Evolutionary conservation across 2,113 vertebrate species (phyloP).

Genomic region (Poeciliopsis turrubarensis): DNA sequence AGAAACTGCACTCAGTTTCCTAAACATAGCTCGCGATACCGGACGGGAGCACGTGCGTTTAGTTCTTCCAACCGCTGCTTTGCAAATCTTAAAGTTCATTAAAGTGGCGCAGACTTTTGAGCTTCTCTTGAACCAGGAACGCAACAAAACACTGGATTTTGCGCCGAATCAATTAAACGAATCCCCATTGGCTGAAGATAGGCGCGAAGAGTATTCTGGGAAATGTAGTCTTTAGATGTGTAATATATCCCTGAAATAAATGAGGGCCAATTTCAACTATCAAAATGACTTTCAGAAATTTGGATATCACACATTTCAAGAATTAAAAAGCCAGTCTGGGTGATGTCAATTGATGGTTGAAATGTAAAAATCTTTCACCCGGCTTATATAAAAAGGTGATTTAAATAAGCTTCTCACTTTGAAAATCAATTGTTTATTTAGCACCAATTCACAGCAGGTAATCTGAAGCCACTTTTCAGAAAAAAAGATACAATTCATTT

Average conservation of each 20-base stretch:
- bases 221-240: conserved; percentile 37
- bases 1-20: not conserved
- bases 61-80: not conserved
- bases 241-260: too few relatives aligned
- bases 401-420: too few relatives aligned
- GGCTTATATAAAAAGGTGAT: too few relatives aligned
- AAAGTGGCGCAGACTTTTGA: accelerated
- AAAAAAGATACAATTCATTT: too few relatives aligned
- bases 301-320: too few relatives aligned
- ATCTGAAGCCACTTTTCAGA: too few relatives aligned
- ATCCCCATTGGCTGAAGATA: conserved; percentile 38
- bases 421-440: too few relatives aligned
- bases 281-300: too few relatives aligned
- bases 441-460: too few relatives aligned
- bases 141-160: conserved; percentile 32
- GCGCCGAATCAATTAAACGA: conserved; percentile 47
- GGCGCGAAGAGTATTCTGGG: conserved; percentile 40
- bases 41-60: accelerated
- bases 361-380: too few relatives aligned
- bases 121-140: accelerated
- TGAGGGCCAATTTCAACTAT: not conserved
- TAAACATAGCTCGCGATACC: conserved; percentile 11
- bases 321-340: not conserved
- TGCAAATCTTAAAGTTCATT: not conserved
- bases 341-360: not conserved